Percentiles rank a stretch among this genome's conserved stretches.
phyloP scores from a whole-genome alignment of 2,113 vertebrate species.

The Nymphicus hollandicus region DNA sequence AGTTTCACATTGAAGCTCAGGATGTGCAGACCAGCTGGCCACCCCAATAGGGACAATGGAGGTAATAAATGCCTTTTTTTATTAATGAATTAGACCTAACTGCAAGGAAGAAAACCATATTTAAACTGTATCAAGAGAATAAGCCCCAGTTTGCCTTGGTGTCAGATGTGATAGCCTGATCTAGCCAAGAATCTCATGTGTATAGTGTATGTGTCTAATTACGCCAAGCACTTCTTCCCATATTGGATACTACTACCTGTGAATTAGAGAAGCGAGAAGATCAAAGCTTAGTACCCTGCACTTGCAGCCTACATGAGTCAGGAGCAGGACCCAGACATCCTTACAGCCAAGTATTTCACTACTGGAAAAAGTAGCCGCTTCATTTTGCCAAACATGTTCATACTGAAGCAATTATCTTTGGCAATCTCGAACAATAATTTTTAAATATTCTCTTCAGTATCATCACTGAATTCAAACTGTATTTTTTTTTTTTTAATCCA shows the following conservation, averaged over 20 bases:
- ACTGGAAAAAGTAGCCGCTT: not conserved
- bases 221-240: not conserved
- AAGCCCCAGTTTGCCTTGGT: not conserved
- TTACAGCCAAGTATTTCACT: not conserved
- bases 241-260: not conserved
- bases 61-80: not conserved
- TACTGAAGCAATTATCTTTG: constrained; percentile 1
- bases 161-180: not conserved
- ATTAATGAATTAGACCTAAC: not conserved
- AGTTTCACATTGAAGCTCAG: not conserved
- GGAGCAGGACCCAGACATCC: not conserved
- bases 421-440: constrained; percentile 5
- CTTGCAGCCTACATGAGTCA: rapidly evolving
- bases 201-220: not conserved
- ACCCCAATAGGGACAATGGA: not conserved
- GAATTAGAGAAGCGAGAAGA: not conserved
- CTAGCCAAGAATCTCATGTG: not conserved
- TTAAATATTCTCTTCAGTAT: constrained; percentile 10
- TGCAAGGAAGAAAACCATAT: not conserved
- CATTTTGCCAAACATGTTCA: not conserved
- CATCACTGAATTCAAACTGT: not conserved
- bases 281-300: not conserved
- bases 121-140: not conserved
- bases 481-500: not conserved
- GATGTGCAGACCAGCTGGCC: not conserved